Evolutionary conservation across 2,797 vertebrate genomes (phyloP).

Genomic region (Diglossa cyanea): DNA sequence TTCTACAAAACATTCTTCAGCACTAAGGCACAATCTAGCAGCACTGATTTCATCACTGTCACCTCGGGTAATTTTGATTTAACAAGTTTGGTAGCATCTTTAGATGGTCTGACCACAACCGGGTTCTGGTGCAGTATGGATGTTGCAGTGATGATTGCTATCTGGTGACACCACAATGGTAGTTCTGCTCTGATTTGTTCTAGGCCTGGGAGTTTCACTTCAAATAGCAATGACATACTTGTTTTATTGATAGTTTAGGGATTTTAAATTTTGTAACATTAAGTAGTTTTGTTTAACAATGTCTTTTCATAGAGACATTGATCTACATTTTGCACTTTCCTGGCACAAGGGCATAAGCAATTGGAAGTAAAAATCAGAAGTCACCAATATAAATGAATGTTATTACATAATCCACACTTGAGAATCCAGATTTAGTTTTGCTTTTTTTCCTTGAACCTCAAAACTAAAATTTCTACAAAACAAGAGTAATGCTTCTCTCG

Average conservation of each 20-base stretch:
- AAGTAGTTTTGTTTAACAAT: neutral
- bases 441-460: neutral
- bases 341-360: neutral
- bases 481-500: neutral
- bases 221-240: neutral
- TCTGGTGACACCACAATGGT: neutral
- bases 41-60: neutral
- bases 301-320: neutral
- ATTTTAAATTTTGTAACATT: neutral
- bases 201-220: neutral
- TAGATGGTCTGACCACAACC: neutral
- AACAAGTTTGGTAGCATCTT: neutral
- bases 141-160: neutral
- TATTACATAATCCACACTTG: neutral
- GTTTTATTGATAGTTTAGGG: neutral
- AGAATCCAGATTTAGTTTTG: neutral
- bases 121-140: neutral
- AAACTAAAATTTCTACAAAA: neutral
- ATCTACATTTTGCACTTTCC: neutral
- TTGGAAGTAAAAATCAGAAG: neutral
- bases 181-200: neutral
- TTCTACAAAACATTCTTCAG: neutral
- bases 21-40: neutral
- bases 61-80: neutral
- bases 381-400: neutral